Evolutionary conservation across 1,140 invertebrate genomes (phyloP).

Genomic region (Saxidomus purpurata): DNA sequence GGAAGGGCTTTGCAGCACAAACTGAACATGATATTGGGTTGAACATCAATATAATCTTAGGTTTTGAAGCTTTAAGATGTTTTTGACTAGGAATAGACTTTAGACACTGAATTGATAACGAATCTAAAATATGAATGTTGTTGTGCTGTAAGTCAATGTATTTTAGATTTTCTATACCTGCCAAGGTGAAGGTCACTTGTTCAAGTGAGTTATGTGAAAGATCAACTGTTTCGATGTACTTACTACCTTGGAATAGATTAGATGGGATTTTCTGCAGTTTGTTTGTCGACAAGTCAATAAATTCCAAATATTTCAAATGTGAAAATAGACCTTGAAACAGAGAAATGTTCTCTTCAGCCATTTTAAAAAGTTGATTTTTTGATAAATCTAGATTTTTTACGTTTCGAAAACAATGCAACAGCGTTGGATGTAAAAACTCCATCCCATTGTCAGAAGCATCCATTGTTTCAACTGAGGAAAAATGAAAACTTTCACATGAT

Average conservation of each 20-base stretch:
- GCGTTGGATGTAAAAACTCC: slow-evolving; percentile 1
- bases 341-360: neutral
- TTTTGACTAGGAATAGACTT: too few relatives aligned
- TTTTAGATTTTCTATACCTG: too few relatives aligned
- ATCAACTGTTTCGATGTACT: neutral
- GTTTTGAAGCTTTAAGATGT: too few relatives aligned
- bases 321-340: neutral
- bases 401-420: neutral
- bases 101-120: too few relatives aligned
- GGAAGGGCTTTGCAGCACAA: too few relatives aligned
- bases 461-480: neutral
- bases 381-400: neutral
- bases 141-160: too few relatives aligned
- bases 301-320: too few relatives aligned
- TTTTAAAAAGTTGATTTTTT: neutral
- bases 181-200: too few relatives aligned
- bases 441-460: neutral
- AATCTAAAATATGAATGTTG: too few relatives aligned
- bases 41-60: too few relatives aligned
- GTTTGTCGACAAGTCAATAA: neutral
- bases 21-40: too few relatives aligned
- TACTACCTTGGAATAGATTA: neutral
- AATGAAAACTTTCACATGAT: neutral
- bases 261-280: neutral
- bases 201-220: neutral